phyloP scores from a whole-genome alignment of 1,140 invertebrate species.

The Cecropterus lyciades region DNA sequence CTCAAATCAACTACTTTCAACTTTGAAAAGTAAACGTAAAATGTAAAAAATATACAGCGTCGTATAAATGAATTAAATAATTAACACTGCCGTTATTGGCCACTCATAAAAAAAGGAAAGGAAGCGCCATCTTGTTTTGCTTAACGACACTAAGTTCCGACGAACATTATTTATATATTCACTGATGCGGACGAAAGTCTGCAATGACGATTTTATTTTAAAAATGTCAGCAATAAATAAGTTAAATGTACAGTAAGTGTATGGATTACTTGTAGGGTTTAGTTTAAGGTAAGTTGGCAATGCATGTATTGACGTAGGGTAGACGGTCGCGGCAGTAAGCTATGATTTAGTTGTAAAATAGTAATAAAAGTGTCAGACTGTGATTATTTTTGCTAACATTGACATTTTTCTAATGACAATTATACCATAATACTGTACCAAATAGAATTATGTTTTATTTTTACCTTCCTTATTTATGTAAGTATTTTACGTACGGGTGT shows the following conservation, averaged over 20 bases:
- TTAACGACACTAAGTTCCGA: background rate
- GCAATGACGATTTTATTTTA: constrained; percentile 24
- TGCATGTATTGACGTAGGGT: constrained; percentile 29
- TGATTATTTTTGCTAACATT: constrained; percentile 83
- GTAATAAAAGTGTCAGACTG: constrained; percentile 75
- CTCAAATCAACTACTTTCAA: too few relatives aligned
- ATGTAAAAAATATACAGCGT: too few relatives aligned
- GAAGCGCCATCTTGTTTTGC: constrained; percentile 31
- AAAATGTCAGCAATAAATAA: constrained; percentile 36
- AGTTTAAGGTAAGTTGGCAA: constrained; percentile 39
- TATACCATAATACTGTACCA: constrained; percentile 80
- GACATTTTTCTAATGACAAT: constrained; percentile 83
- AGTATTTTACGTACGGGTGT: too few relatives aligned
- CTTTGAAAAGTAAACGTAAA: too few relatives aligned
- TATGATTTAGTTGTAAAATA: constrained; percentile 33
- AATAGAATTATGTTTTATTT: constrained; percentile 58
- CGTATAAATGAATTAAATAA: too few relatives aligned
- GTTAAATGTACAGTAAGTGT: constrained; percentile 55
- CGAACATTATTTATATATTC: constrained; percentile 25
- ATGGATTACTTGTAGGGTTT: constrained; percentile 40
- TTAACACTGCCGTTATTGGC: background rate
- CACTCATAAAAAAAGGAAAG: constrained; percentile 1
- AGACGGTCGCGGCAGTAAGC: background rate
- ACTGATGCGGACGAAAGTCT: background rate
- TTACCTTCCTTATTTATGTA: constrained; percentile 2